These are phyloP conservation scores for Halocynthia aurantium DNA, from an alignment of 23 tunicate genomes.

Conservation along the genomic window DNA sequence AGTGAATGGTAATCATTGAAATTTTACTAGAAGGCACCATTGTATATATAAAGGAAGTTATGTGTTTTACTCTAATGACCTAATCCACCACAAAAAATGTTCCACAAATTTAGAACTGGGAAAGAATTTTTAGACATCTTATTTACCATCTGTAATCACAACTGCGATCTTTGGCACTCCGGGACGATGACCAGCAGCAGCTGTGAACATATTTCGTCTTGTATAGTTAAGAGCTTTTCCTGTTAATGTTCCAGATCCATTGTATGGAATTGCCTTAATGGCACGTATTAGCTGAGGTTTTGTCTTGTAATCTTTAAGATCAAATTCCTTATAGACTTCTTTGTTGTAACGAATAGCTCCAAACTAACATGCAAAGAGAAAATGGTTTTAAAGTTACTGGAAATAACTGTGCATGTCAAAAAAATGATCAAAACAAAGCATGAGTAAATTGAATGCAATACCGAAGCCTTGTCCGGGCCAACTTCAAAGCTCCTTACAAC, in stretches of 20 bases:
- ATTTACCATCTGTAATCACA: conserved; percentile 86
- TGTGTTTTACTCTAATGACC: no score
- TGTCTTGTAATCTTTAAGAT: conserved; percentile 27
- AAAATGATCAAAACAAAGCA: background rate
- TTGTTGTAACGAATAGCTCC: conserved; percentile 75
- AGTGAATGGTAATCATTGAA: no score
- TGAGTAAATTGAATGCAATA: conserved; percentile 1
- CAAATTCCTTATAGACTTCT: conserved; percentile 50
- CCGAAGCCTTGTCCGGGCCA: conserved; percentile 63
- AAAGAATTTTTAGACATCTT: background rate
- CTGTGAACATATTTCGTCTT: conserved; percentile 31
- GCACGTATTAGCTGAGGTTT: conserved; percentile 21
- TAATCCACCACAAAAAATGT: no score
- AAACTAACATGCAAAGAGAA: conserved; percentile 29
- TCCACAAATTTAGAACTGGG: background rate
- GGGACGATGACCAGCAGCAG: conserved; percentile 61
- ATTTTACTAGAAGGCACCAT: no score
- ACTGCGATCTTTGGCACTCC: conserved; percentile 86
- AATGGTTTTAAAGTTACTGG: background rate
- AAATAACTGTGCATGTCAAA: background rate
- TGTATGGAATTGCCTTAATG: conserved; percentile 41
- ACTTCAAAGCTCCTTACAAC: conserved; percentile 48
- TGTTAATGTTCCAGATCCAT: conserved; percentile 73
- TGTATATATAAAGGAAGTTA: no score
- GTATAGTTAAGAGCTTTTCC: conserved; percentile 69